Evolutionary conservation across 2,888 invertebrate genomes (phyloP).

Genomic region (Isotomurus palustris): DNA sequence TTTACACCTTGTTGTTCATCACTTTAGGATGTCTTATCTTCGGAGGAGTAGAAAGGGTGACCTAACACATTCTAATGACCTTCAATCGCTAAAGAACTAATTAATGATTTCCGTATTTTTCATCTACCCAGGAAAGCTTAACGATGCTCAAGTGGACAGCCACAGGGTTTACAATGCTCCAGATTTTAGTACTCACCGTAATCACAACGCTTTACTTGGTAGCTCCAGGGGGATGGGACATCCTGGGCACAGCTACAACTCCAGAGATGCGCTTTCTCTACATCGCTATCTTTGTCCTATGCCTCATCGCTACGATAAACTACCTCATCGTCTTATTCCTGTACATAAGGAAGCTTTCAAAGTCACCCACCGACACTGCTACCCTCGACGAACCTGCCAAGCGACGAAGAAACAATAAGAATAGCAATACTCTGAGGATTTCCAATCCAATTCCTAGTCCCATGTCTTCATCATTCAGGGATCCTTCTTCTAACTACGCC

Average conservation of each 20-base stretch:
- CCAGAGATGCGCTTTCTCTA: conserved; percentile 12
- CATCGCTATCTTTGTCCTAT: conserved; percentile 24
- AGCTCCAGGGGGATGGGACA: conserved; percentile 18
- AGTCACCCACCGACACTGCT: conserved; percentile 14
- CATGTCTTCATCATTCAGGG: conserved; percentile 13
- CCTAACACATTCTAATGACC: not conserved
- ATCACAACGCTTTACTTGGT: conserved; percentile 26
- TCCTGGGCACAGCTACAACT: conserved; percentile 14
- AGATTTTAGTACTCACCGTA: conserved; percentile 29
- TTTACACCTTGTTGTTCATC: conserved; percentile 24
- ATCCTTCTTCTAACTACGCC: conserved; percentile 12
- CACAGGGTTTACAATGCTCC: conserved; percentile 28
- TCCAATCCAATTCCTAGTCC: conserved; percentile 19
- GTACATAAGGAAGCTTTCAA: conserved; percentile 28
- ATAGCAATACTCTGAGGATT: conserved; percentile 15
- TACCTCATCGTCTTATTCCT: conserved; percentile 26
- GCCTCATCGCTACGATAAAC: conserved; percentile 29
- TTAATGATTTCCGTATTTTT: not conserved
- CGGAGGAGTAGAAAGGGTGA: conserved; percentile 27
- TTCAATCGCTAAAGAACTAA: not conserved
- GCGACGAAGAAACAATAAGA: conserved; percentile 2
- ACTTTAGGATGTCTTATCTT: conserved; percentile 28
- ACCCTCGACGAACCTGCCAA: not conserved
- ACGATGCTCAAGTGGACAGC: conserved; percentile 31
- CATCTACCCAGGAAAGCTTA: conserved; percentile 14